Evolutionary conservation across 2,113 vertebrate genomes (phyloP).

Genomic region (Siphamia tubifer): DNA sequence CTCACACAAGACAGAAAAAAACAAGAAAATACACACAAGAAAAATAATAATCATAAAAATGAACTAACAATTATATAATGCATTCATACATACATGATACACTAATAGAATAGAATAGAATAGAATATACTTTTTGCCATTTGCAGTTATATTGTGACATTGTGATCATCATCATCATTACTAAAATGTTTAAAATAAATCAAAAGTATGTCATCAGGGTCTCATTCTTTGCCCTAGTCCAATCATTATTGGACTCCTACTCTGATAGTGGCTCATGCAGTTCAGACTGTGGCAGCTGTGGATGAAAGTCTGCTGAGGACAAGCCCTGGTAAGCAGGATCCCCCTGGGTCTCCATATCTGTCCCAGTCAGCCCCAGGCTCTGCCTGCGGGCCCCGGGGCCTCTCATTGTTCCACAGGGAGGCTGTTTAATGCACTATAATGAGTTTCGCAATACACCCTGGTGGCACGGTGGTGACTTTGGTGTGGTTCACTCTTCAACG

Average conservation of each 20-base stretch:
- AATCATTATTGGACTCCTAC: not conserved
- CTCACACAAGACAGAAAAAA: not conserved
- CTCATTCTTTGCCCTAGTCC: not conserved
- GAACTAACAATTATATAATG: too few species aligned
- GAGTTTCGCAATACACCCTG: constrained; percentile 65
- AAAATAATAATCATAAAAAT: too few species aligned
- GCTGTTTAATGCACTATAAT: constrained; percentile 90
- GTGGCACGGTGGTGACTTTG: constrained; percentile 42
- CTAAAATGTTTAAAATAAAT: too few species aligned
- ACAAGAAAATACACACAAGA: too few species aligned
- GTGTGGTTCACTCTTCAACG: constrained; percentile 20
- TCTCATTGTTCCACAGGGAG: constrained; percentile 84
- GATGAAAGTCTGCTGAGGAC: constrained; percentile 34
- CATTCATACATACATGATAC: too few species aligned
- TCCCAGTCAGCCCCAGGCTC: constrained; percentile 81
- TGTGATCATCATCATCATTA: too few species aligned
- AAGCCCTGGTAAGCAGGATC: constrained; percentile 44
- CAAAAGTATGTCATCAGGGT: not conserved
- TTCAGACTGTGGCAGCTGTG: constrained; percentile 53
- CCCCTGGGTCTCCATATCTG: constrained; percentile 87
- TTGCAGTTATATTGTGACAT: too few species aligned
- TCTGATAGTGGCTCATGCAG: constrained; percentile 14
- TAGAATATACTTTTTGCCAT: too few species aligned
- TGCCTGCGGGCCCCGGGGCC: constrained; percentile 78
- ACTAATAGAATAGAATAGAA: too few species aligned